Percentiles rank a stretch among this genome's conserved stretches.
phyloP scores from a whole-genome alignment of 2,888 invertebrate species.

The Andricus quercusramuli region DNA sequence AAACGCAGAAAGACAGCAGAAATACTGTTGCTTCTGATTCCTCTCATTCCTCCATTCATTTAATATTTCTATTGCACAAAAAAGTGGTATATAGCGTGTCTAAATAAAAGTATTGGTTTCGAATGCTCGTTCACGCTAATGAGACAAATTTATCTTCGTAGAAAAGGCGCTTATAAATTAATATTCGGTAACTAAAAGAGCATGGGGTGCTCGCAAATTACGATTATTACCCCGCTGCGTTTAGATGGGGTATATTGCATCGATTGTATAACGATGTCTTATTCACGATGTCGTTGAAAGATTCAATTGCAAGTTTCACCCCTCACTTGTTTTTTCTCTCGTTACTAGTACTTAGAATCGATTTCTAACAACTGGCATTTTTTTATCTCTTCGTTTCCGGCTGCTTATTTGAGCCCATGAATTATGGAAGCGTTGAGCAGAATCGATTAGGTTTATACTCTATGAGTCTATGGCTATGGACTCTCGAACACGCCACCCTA shows the following conservation, averaged over 20 bases:
- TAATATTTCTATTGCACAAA: background rate
- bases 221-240: constrained; percentile 28
- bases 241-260: constrained; percentile 5
- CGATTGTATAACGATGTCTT: constrained; percentile 35
- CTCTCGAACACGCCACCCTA: background rate
- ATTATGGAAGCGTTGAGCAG: constrained; percentile 10
- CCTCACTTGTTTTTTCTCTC: background rate
- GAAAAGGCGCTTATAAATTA: background rate
- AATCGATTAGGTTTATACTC: constrained; percentile 8
- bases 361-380: background rate
- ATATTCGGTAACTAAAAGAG: background rate
- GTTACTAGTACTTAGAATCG: background rate
- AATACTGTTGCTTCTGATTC: background rate
- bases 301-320: background rate
- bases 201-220: constrained; percentile 24
- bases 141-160: constrained; percentile 19
- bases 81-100: background rate
- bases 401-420: background rate
- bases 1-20: background rate
- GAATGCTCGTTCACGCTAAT: constrained; percentile 7
- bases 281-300: constrained; percentile 11
- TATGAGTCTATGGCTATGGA: background rate
- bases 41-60: background rate
- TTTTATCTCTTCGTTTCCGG: background rate
- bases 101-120: constrained; percentile 15